phyloP scores from a whole-genome alignment of 2,797 vertebrate species.

The Orientallactaga sibirica region DNA sequence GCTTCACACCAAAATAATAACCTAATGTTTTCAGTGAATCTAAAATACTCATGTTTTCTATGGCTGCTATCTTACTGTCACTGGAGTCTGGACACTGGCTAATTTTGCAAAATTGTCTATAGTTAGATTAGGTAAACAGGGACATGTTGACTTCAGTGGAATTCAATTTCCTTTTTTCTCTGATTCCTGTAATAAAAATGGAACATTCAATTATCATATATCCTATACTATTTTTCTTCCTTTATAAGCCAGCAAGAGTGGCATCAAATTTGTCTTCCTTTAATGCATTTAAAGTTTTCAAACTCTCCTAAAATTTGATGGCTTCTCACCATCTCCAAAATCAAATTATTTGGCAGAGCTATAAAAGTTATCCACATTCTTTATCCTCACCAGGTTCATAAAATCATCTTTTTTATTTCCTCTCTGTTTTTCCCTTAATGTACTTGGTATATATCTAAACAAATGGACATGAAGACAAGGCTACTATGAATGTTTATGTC shows the following conservation, averaged over 20 bases:
- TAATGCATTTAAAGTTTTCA: background rate
- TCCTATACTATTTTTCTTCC: background rate
- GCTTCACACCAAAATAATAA: background rate
- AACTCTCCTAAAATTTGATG: background rate
- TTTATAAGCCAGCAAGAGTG: background rate
- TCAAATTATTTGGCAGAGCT: background rate
- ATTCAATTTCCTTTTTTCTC: background rate
- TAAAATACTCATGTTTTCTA: background rate
- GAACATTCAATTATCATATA: background rate
- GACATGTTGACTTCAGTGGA: background rate
- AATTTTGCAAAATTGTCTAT: background rate
- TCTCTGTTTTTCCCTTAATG: background rate
- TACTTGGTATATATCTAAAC: background rate
- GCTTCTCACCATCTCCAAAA: background rate
- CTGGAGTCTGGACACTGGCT: background rate
- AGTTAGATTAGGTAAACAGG: background rate
- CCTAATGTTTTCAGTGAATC: background rate
- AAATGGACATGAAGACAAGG: background rate
- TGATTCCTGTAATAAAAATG: background rate
- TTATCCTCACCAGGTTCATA: background rate
- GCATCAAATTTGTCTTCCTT: background rate
- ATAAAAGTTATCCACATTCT: background rate
- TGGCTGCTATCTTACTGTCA: background rate
- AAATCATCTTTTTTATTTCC: background rate
- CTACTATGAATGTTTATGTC: background rate